phyloP scores from a whole-genome alignment of 2,113 vertebrate species.

The Pachycephala philippinensis region DNA sequence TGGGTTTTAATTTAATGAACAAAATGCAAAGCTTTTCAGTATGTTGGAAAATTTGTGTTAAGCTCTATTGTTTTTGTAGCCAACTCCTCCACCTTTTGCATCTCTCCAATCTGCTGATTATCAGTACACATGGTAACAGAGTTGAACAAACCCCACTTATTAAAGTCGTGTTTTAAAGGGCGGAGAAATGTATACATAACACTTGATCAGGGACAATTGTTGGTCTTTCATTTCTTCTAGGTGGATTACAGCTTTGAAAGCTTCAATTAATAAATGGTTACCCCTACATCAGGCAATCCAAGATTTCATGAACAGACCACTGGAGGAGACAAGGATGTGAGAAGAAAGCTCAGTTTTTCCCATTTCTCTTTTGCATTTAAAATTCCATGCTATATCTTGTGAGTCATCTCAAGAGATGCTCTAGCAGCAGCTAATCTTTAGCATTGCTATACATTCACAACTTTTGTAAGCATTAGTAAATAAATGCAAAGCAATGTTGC shows the following conservation, averaged over 20 bases:
- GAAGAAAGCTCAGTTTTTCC: background rate
- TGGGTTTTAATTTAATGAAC: background rate
- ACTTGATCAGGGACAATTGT: background rate
- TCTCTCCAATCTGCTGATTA: background rate
- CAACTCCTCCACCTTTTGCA: background rate
- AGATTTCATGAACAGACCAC: constrained; percentile 79
- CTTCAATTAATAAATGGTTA: constrained; percentile 87
- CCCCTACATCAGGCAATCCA: constrained; percentile 85
- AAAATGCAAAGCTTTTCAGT: background rate
- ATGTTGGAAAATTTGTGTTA: background rate
- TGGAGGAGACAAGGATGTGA: constrained; percentile 87
- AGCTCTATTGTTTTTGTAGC: background rate
- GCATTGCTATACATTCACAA: background rate
- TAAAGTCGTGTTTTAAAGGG: background rate
- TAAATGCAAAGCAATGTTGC: background rate
- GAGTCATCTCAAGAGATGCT: background rate
- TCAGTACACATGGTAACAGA: background rate
- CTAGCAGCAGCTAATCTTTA: background rate
- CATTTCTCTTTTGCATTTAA: background rate
- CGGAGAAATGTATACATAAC: background rate
- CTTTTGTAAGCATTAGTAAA: constrained; percentile 31
- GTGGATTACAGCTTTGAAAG: constrained; percentile 85
- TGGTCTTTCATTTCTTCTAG: constrained; percentile 66
- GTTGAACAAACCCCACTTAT: background rate
- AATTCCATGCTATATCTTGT: background rate